Base-by-base conservation (phyloP, 2,888 invertebrate genomes). In the Eumacrocentrus americanus region DNA sequence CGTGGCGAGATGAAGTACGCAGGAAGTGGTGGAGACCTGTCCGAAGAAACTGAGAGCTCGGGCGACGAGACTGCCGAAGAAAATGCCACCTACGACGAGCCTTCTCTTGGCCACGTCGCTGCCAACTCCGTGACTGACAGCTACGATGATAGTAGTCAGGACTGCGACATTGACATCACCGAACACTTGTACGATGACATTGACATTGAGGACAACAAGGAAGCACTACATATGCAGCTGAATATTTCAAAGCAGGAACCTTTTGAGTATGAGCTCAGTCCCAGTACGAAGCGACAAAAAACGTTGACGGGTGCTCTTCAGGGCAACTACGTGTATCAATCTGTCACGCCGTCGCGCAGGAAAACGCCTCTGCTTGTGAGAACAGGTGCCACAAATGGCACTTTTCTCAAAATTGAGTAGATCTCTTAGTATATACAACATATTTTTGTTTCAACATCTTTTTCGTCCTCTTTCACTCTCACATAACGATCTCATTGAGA, bases 1-100 rank as follows among this genome's bases (percentile, higher is more conserved):
- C 85, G 91, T 1, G 94, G 95, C 1, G 94, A 94, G 81, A 88
- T 95, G 88, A 94, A 94, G 76, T 92, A 93, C 79, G 86, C 85
- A 23, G 88, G 87, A 6, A 85, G 84, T 70, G 83, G 83, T 1
- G 84, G 84, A 42, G 87, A 87, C 40, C 85, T 87, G 18, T 89
- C 90, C 51, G 89, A 88, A 42, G 89, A 89, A 67, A 86, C 86
- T 1, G 89, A 89, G 58, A 87, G 83, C 7, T 88, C 87, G 1
- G 87, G 86, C 42, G 83, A 82, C 23, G 86, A 85, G 64, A 81
- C 78, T 1, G 78, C 80, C 16, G 86, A 79, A 74, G 80, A 79
- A 46, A 72, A 67, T 58, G 59, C 70, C 3, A 56, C 67, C 9
- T 78, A 74, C 56, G 83, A 70, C 63, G 84, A 77, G 72, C 83